phyloP scores from a whole-genome alignment of 2,888 invertebrate species.

The Zootermopsis nevadensis region DNA sequence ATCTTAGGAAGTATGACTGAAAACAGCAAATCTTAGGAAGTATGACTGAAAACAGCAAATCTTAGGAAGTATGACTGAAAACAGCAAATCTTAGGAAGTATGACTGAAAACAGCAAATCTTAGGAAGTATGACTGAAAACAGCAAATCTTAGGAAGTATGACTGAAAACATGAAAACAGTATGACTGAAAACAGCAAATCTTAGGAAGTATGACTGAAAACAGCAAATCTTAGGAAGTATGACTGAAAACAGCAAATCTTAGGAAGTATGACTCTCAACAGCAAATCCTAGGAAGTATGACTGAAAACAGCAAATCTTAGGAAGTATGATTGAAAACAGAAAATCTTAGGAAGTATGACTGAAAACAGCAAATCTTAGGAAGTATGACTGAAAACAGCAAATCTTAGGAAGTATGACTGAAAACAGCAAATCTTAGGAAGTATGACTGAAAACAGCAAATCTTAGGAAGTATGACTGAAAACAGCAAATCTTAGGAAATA shows the following conservation, averaged over 20 bases:
- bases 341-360: background rate
- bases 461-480: too few species aligned
- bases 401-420: too few species aligned
- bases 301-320: too few species aligned
- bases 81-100: background rate
- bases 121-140: background rate
- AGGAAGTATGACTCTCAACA: background rate
- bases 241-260: too few species aligned
- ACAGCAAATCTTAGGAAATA: background rate
- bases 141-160: too few species aligned
- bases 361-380: background rate
- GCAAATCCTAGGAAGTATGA: background rate
- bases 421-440: background rate
- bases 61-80: background rate
- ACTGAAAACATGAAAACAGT: too few species aligned
- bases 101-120: too few species aligned
- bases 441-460: background rate
- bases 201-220: background rate
- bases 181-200: too few species aligned
- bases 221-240: background rate
- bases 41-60: too few species aligned
- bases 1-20: background rate
- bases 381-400: background rate
- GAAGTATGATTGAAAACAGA: background rate
- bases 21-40: background rate